phyloP scores from a whole-genome alignment of 2,888 invertebrate species.

The Neoascia interrupta region DNA sequence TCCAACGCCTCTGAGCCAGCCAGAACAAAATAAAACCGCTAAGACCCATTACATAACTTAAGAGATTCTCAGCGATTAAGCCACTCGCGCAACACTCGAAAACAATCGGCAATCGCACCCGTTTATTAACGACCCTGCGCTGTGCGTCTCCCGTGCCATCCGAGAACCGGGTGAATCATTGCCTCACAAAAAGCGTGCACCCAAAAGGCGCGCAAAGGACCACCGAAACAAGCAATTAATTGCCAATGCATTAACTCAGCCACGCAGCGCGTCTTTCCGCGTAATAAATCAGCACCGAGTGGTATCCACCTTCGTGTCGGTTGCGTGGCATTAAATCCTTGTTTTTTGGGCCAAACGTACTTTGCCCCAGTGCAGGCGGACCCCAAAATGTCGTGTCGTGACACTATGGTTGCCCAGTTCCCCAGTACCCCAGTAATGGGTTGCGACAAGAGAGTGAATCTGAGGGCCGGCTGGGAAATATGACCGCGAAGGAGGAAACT shows the following conservation, averaged over 20 bases:
- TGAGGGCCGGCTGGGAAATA: constrained; percentile 30
- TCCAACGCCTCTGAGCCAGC: constrained; percentile 27
- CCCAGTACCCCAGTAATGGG: constrained; percentile 62
- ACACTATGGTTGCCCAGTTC: constrained; percentile 48
- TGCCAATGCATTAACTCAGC: constrained; percentile 58
- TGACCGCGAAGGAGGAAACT: constrained; percentile 4
- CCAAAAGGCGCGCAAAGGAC: constrained; percentile 43
- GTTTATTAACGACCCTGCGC: constrained; percentile 39
- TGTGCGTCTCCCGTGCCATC: neutral
- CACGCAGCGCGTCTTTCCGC: constrained; percentile 62
- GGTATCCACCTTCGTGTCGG: constrained; percentile 53
- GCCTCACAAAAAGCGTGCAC: constrained; percentile 46
- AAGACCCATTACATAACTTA: constrained; percentile 47
- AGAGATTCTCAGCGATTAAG: constrained; percentile 52
- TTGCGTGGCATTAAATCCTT: constrained; percentile 50
- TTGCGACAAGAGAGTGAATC: constrained; percentile 62
- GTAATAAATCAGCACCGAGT: constrained; percentile 66
- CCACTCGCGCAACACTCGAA: constrained; percentile 38
- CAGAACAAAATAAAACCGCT: constrained; percentile 13
- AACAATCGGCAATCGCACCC: constrained; percentile 54
- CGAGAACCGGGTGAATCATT: constrained; percentile 41
- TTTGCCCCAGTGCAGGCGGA: constrained; percentile 15
- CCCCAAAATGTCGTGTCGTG: constrained; percentile 10
- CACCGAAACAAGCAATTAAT: constrained; percentile 65
- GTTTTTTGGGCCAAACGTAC: neutral